Evolutionary conservation across 2,797 vertebrate genomes (phyloP).

Genomic region (Lagodon rhomboides): DNA sequence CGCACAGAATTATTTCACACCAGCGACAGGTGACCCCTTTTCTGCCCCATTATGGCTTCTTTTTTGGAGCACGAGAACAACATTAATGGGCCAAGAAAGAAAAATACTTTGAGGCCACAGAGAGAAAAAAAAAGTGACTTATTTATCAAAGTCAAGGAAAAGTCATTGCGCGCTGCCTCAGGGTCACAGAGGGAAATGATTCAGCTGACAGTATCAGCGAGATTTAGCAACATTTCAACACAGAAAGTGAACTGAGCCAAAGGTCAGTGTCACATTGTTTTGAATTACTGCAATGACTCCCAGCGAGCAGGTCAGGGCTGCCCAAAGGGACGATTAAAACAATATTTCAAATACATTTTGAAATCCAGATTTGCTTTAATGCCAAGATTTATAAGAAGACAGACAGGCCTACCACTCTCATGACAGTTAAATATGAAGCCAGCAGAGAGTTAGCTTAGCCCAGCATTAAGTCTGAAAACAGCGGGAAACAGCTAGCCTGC

Average conservation of each 20-base stretch:
- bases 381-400: neutral
- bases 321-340: neutral
- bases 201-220: constrained; percentile 1
- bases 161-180: constrained; percentile 29
- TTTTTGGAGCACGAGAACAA: constrained; percentile 30
- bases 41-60: constrained; percentile 34
- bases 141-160: constrained; percentile 58
- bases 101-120: constrained; percentile 35
- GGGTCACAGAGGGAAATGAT: constrained; percentile 25
- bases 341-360: neutral
- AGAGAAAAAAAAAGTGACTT: constrained; percentile 20
- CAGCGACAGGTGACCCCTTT: constrained; percentile 36
- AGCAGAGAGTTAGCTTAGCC: neutral
- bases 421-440: neutral
- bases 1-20: neutral
- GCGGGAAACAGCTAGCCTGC: neutral
- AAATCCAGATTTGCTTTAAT: no score
- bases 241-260: constrained; percentile 5
- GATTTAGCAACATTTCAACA: constrained; percentile 22
- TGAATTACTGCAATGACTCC: neutral
- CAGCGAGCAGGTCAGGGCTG: neutral
- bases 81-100: constrained; percentile 38
- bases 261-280: neutral
- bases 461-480: neutral
- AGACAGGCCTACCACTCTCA: neutral